Evolutionary conservation across 2,113 vertebrate genomes (phyloP).

Genomic region (Clarias gariepinus): DNA sequence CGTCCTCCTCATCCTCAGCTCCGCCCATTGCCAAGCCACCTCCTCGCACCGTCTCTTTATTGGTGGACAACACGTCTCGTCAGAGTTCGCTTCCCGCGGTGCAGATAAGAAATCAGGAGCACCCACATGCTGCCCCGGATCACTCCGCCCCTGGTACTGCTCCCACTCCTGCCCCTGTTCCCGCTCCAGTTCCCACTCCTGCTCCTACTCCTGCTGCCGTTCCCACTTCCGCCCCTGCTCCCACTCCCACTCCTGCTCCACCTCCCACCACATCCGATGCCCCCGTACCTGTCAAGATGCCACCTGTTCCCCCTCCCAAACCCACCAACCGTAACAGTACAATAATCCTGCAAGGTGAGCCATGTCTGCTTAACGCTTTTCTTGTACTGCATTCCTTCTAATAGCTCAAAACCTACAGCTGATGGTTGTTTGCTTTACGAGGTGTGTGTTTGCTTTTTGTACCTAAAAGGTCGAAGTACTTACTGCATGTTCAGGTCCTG

Average conservation of each 20-base stretch:
- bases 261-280: constrained; percentile 52
- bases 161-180: too few relatives aligned
- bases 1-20: constrained; percentile 53
- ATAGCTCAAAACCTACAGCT: neutral
- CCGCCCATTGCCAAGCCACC: constrained; percentile 66
- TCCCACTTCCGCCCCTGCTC: neutral
- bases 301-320: constrained; percentile 90
- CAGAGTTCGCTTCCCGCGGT: neutral
- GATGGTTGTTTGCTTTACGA: neutral
- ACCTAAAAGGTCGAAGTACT: neutral
- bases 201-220: constrained; percentile 45
- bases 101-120: neutral
- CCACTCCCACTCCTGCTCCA: neutral
- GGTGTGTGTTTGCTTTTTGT: too few relatives aligned
- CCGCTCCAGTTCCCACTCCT: neutral
- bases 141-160: constrained; percentile 46
- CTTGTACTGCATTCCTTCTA: neutral
- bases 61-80: constrained; percentile 51
- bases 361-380: neutral
- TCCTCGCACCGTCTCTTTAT: constrained; percentile 68
- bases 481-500: neutral
- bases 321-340: constrained; percentile 88
- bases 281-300: constrained; percentile 78
- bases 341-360: constrained; percentile 83
- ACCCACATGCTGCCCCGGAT: neutral